Conservation (phyloP, 2,888 invertebrate species). For the Philonicus albiceps region DNA sequence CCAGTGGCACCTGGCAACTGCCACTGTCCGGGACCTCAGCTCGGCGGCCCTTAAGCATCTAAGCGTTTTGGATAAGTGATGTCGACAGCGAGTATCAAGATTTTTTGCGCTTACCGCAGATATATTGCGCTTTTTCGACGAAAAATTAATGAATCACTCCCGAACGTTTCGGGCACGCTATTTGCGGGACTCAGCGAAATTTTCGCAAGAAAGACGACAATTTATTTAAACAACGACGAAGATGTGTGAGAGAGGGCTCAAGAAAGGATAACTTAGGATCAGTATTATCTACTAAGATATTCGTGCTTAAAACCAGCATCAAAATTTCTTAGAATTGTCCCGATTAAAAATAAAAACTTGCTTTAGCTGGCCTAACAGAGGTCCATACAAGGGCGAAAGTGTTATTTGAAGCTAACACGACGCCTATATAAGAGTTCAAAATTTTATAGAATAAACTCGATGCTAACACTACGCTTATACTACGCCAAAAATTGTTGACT, state of each 20-base stretch:
- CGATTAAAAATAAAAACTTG: too few species aligned
- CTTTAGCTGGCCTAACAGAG: too few species aligned
- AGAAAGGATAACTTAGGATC: not conserved
- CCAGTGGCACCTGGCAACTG: slow-evolving; percentile 35
- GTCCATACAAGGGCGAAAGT: too few species aligned
- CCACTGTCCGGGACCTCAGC: not conserved
- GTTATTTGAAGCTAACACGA: too few species aligned
- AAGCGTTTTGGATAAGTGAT: not conserved
- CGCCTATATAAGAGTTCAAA: too few species aligned
- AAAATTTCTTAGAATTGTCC: too few species aligned
- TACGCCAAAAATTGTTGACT: too few species aligned
- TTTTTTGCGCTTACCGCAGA: not conserved
- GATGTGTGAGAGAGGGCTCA: not conserved
- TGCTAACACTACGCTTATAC: too few species aligned
- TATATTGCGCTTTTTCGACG: not conserved
- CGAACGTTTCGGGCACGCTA: not conserved
- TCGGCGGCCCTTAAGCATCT: not conserved
- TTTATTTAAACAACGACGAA: not conserved
- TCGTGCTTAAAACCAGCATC: too few species aligned
- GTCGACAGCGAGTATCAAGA: slow-evolving; percentile 14
- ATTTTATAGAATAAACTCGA: too few species aligned
- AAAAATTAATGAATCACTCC: not conserved
- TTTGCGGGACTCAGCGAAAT: not conserved
- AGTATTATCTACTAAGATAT: too few species aligned
- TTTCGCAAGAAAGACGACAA: not conserved